These are phyloP conservation scores for Dicyrtomina minuta DNA, from an alignment of 2,888 invertebrate genomes.

Conservation along the genomic window DNA sequence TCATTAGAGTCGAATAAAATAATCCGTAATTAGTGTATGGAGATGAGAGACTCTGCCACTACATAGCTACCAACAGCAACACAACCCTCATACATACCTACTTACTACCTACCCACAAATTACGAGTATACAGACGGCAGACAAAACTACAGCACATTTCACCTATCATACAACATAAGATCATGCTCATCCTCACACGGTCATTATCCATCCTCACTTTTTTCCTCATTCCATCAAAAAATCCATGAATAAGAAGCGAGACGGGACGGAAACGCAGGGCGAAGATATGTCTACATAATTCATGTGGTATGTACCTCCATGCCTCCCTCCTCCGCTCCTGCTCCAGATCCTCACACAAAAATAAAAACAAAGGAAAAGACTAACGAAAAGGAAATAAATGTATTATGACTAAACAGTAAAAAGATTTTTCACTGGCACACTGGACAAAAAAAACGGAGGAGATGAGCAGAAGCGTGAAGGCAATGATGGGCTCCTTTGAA, in stretches of 20 bases:
- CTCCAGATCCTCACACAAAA: background rate
- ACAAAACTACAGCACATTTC: no score
- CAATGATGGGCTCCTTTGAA: conserved; percentile 41
- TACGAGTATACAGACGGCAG: no score
- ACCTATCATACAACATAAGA: no score
- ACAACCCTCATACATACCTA: no score
- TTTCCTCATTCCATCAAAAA: background rate
- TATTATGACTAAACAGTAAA: no score
- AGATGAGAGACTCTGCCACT: background rate
- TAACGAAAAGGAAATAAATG: background rate
- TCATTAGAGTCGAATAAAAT: conserved; percentile 32
- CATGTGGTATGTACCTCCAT: background rate
- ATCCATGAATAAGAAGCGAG: no score
- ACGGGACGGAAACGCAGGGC: no score
- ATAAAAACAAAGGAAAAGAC: no score
- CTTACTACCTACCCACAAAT: no score
- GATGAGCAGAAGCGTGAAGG: conserved; percentile 42
- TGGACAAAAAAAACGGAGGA: background rate
- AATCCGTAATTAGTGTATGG: conserved; percentile 26
- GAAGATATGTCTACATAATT: no score
- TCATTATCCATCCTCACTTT: background rate
- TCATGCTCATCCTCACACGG: no score
- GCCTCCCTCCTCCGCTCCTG: background rate
- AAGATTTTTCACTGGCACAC: background rate
- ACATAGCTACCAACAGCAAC: no score